Evolutionary conservation across 2,113 vertebrate species (phyloP).

Genomic region (Globicephala melas): DNA sequence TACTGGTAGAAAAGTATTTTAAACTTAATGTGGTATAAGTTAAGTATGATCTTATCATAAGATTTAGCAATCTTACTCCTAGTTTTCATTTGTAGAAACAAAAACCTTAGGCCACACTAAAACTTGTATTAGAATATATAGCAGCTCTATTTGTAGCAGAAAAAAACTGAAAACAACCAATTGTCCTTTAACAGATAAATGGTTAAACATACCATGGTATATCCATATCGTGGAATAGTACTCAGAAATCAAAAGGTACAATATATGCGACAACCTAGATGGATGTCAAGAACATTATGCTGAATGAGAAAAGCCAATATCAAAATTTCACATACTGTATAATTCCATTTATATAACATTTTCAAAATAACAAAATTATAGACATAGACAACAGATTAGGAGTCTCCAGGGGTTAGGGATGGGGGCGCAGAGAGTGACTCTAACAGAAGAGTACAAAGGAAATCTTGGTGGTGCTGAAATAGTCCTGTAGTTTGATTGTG

Average conservation of each 20-base stretch:
- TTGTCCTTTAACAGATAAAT: neutral
- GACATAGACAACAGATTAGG: neutral
- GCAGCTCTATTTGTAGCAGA: neutral
- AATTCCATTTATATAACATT: neutral
- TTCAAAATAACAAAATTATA: neutral
- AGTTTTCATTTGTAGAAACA: neutral
- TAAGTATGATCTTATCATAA: neutral
- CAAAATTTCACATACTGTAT: neutral
- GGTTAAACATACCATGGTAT: neutral
- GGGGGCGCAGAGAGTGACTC: neutral
- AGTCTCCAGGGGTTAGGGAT: neutral
- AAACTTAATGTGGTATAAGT: neutral
- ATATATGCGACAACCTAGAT: neutral
- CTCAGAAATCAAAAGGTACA: neutral
- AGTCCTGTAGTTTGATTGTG: neutral
- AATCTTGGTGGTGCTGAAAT: neutral
- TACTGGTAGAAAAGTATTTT: neutral
- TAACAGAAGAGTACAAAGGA: neutral
- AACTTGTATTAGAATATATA: neutral
- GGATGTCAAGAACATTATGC: neutral
- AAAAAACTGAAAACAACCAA: neutral
- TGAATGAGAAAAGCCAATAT: neutral
- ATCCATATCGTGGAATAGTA: neutral
- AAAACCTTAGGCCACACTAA: neutral
- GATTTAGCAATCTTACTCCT: neutral